Conservation (phyloP, 2,797 vertebrate genomes). For the Pipistrellus pygmaeus region DNA sequence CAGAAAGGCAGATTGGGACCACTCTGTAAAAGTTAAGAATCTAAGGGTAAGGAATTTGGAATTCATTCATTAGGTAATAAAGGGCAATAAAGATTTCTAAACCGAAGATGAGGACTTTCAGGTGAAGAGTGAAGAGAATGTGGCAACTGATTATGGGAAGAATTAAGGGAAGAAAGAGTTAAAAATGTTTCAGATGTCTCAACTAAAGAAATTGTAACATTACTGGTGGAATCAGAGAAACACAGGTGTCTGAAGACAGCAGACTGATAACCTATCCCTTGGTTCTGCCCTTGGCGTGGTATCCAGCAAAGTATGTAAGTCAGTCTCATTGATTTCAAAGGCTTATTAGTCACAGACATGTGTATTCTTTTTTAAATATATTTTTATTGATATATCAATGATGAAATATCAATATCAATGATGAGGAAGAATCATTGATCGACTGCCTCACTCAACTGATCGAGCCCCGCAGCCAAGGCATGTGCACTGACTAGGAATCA, state of each 20-base stretch:
- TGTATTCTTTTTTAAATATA: too few species aligned
- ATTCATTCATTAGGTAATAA: neutral
- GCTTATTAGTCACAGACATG: neutral
- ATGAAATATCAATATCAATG: too few species aligned
- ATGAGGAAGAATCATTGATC: too few species aligned
- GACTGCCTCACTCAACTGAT: too few species aligned
- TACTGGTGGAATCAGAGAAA: neutral
- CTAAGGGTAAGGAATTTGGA: neutral
- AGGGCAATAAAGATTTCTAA: neutral
- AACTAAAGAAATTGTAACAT: neutral
- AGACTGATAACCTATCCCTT: neutral
- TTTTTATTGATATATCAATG: too few species aligned
- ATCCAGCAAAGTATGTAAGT: neutral
- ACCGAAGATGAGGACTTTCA: neutral
- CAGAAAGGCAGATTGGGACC: neutral
- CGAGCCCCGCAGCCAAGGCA: too few species aligned
- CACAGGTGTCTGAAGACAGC: neutral
- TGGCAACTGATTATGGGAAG: neutral
- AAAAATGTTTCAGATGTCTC: conserved; percentile 14
- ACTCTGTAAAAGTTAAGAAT: neutral
- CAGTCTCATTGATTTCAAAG: conserved; percentile 7
- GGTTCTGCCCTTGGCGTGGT: neutral
- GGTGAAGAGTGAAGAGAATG: neutral
- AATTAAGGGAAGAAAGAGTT: neutral
- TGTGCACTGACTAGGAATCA: too few species aligned